Conservation (phyloP, 35 echinoderm and acorn worm genomes). For the Stichopus chloronotus region DNA sequence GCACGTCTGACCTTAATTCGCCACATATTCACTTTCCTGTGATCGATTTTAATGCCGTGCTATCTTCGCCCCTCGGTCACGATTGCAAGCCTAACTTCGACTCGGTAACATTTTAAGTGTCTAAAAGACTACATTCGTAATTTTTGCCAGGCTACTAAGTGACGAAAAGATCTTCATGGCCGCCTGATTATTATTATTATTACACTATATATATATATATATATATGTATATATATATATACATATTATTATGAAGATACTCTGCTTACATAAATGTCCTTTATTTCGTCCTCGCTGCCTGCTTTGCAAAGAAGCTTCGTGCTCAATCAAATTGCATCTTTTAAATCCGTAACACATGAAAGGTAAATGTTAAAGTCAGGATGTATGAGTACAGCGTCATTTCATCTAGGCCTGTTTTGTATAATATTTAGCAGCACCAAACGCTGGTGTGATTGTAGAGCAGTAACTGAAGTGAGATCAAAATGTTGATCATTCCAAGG, state of each 20-base stretch:
- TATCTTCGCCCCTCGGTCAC: neutral
- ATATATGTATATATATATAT: neutral
- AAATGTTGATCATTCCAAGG: too few relatives aligned
- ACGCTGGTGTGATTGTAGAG: too few relatives aligned
- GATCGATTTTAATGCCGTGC: neutral
- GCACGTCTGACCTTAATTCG: neutral
- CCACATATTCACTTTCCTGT: neutral
- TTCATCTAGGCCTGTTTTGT: too few relatives aligned
- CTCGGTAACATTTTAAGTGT: neutral
- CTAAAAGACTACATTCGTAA: neutral
- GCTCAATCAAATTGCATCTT: neutral
- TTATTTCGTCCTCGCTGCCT: neutral
- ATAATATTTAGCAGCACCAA: too few relatives aligned
- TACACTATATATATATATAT: neutral
- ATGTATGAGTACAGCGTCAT: too few relatives aligned
- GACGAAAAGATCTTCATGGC: neutral
- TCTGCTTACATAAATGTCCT: neutral
- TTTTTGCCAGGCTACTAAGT: neutral
- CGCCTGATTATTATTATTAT: neutral
- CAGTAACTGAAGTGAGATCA: too few relatives aligned
- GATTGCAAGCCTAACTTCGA: neutral
- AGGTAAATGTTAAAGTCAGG: too few relatives aligned
- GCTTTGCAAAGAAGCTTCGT: neutral
- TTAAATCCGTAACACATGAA: too few relatives aligned
- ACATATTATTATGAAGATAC: neutral